Conservation (phyloP, 37 sponge, comb jelly and placozoan species). For the Crambe crambe region DNA sequence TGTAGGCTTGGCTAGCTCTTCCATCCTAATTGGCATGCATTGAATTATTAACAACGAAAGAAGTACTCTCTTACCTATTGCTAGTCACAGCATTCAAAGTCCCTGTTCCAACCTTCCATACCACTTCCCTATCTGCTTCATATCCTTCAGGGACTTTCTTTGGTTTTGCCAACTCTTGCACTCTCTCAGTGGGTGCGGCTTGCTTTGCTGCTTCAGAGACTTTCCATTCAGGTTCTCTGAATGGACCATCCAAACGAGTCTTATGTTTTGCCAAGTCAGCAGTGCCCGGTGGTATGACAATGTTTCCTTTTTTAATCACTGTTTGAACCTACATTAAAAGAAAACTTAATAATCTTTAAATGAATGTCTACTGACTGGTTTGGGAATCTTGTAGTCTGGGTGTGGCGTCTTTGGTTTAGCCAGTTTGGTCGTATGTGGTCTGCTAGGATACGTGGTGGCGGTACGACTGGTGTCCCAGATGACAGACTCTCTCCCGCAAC, state of each 20-base stretch:
- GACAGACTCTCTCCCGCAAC: conserved; percentile 83
- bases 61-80: conserved; percentile 32
- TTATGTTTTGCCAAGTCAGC: conserved; percentile 74
- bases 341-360: no score
- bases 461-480: conserved; percentile 55
- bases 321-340: conserved; percentile 78
- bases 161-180: conserved; percentile 70
- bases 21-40: conserved; percentile 45
- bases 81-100: conserved; percentile 75
- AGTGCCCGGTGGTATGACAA: conserved; percentile 38
- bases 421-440: conserved; percentile 77
- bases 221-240: conserved; percentile 81
- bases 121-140: conserved; percentile 64
- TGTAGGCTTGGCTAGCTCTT: conserved; percentile 87
- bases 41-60: background rate
- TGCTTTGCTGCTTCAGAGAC: conserved; percentile 51
- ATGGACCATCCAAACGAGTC: conserved; percentile 52
- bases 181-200: conserved; percentile 68
- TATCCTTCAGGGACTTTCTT: conserved; percentile 85
- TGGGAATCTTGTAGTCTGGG: conserved; percentile 35
- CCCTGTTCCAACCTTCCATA: conserved; percentile 74
- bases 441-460: conserved; percentile 42
- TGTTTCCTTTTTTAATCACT: conserved; percentile 64
- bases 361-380: background rate
- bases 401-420: conserved; percentile 77